Evolutionary conservation across 2,113 vertebrate genomes (phyloP).

Genomic region (Scatophagus argus): DNA sequence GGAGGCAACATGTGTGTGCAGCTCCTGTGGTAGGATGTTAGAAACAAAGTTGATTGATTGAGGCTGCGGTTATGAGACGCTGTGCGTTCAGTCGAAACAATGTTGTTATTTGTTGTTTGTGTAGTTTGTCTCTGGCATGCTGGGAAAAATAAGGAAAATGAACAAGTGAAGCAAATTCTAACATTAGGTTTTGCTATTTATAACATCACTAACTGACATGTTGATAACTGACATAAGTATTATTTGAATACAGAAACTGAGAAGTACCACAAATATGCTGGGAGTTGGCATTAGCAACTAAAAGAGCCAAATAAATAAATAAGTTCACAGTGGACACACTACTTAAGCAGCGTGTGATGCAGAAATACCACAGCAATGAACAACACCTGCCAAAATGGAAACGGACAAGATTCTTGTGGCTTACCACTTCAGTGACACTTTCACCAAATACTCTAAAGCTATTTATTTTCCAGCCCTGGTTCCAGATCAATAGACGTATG

Average conservation of each 20-base stretch:
- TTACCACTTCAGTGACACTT: slow-evolving; percentile 50
- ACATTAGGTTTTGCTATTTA: no score
- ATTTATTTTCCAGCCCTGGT: slow-evolving; percentile 18
- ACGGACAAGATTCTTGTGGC: slow-evolving; percentile 22
- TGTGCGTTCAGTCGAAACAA: neutral
- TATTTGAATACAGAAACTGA: no score
- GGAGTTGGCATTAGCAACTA: no score
- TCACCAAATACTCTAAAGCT: slow-evolving; percentile 21
- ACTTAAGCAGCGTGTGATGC: neutral
- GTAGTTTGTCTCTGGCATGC: no score
- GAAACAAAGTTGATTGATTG: slow-evolving; percentile 43
- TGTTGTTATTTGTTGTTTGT: neutral
- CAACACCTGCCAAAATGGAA: slow-evolving; percentile 26
- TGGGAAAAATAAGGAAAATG: no score
- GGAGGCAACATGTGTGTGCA: neutral
- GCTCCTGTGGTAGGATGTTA: neutral
- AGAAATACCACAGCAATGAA: slow-evolving; percentile 18
- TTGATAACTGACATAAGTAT: no score
- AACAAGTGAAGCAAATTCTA: no score
- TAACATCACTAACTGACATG: no score
- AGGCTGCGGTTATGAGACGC: slow-evolving; percentile 15
- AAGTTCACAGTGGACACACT: neutral
- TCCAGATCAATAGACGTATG: slow-evolving; percentile 21
- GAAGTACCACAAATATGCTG: no score
- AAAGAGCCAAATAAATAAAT: no score